These are phyloP conservation scores for Ectropis grisescens DNA, from an alignment of 1,140 invertebrate genomes.

Conservation along the genomic window DNA sequence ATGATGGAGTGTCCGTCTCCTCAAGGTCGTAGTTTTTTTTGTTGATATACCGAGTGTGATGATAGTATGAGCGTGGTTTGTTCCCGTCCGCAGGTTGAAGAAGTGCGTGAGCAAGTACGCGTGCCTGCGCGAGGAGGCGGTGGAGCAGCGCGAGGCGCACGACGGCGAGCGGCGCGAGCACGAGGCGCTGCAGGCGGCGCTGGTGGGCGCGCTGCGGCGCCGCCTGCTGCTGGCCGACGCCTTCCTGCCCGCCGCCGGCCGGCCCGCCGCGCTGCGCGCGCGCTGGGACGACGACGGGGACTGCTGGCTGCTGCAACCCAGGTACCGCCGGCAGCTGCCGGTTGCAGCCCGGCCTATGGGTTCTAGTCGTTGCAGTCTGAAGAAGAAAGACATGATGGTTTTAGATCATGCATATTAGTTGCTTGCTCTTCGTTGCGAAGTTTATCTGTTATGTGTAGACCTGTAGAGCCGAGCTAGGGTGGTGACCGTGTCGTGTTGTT, in stretches of 20 bases:
- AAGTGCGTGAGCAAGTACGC: slow-evolving; percentile 57
- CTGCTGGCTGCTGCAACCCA: slow-evolving; percentile 77
- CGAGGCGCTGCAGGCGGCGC: slow-evolving; percentile 55
- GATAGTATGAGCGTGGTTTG: too few species aligned
- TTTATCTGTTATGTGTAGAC: neutral
- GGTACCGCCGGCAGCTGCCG: too few species aligned
- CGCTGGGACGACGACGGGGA: slow-evolving; percentile 92
- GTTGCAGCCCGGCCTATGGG: too few species aligned
- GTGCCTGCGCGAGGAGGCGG: slow-evolving; percentile 55
- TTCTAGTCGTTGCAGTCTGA: too few species aligned
- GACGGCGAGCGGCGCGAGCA: slow-evolving; percentile 79
- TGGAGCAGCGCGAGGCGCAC: slow-evolving; percentile 61
- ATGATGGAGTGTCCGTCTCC: too few species aligned
- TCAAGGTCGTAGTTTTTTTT: too few species aligned
- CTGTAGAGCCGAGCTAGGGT: neutral
- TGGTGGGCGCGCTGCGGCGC: slow-evolving; percentile 77
- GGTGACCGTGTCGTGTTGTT: neutral
- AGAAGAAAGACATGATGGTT: too few species aligned
- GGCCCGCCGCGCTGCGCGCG: slow-evolving; percentile 84
- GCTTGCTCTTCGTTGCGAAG: neutral
- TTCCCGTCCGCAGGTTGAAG: slow-evolving; percentile 63
- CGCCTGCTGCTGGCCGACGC: slow-evolving; percentile 94
- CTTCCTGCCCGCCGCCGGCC: slow-evolving; percentile 94
- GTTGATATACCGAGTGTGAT: too few species aligned
- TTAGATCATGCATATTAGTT: too few species aligned